Evolutionary conservation across 2,888 invertebrate genomes (phyloP), one percentile per base, ranked within the genome.

Genomic region (Cryptosula pallasiana): DNA sequence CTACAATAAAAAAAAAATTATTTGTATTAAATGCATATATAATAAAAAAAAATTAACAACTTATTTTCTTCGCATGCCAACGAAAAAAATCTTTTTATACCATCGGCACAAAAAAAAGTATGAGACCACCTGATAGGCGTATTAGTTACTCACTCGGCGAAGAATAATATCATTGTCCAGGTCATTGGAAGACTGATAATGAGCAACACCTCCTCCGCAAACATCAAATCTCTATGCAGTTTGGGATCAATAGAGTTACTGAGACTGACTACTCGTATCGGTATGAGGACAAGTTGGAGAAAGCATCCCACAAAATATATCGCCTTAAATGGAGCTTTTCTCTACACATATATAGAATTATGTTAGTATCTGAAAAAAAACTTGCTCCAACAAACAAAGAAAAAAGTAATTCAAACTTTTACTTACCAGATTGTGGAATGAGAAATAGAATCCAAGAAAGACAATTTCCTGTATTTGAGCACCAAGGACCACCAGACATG

Each of bases 161-260:
- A 99, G 85, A 99, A 99, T 91, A 99, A 94, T 29, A 98, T 89
- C 58, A 96, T 90, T 84, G 96, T 95, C 98, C 98, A 99, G 45
- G 93, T 93, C 1, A 95, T 94, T 0, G 98, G 98, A 29, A 97
- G 90, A 0, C 97, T 92, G 79, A 97, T 91, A 55, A 94, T 90
- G 35, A 99, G 87, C 70, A 98, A 90, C 0, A 94, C 92, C 83
- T 97, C 98, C 85, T 99, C 99, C 1, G 77, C 79, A 13, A 74
- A 72, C 0, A 91, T 88, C 79, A 89, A 89, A 69, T 89, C 90
- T 74, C 88, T 45, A 5, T 45, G 9, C 45, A 45, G 9, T 13
- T 45, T 16, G 16, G 16, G 9, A 13, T 13, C 5, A 20, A 13
- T 45, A 13, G 45, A 45, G 45, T 16, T 45, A 20, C 9, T 45